Evolutionary conservation across 2,888 invertebrate species (phyloP), one percentile per base, ranked within the genome.

Genomic region (Limenitis camilla): DNA sequence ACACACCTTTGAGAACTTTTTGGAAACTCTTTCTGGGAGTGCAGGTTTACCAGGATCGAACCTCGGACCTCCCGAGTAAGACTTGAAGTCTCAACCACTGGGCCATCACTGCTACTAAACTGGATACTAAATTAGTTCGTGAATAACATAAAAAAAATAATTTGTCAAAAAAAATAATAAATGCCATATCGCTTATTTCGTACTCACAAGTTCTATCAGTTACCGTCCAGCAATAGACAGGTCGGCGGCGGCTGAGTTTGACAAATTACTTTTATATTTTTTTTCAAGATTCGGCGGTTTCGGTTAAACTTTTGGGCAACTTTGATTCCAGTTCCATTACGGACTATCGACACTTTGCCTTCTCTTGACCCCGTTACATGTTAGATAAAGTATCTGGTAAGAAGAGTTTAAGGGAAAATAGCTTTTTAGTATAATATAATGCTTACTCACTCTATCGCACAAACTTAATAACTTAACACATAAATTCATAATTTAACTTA

Each of bases 251-350:
- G 62, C 74, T 77, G 58, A 73, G 78, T 82, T 81, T 80, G 83
- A 82, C 82, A 81, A 80, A 81, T 81, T 74, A 74, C 78, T 76
- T 74, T 56, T 53, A 47, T 51, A 75, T 78, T 71, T 76, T 77
- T 72, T 66, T 61, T 61, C 56, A 55, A 56, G 54, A 61, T 61
- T 65, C 71, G 82, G 80, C 78, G 69, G 65, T 55, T 60, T 66
- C 59, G 56, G 56, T 10, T 11, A 11, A 51, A 51, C 40, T 55
- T 57, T 42, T 40, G 53, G 57, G 53, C 53, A 57, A 52, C 56
- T 56, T 55, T 61, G 61, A 61, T 62, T 61, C 51, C 49, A 54
- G 59, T 56, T 45, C 53, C 49, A 54, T 58, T 56, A 41, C n/a
- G 19, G 43, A 46, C 42, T 52, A 46, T 49, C 46, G 56, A 56